Evolutionary conservation across 2,888 invertebrate species (phyloP).

Genomic region (Danaus chrysippus): DNA sequence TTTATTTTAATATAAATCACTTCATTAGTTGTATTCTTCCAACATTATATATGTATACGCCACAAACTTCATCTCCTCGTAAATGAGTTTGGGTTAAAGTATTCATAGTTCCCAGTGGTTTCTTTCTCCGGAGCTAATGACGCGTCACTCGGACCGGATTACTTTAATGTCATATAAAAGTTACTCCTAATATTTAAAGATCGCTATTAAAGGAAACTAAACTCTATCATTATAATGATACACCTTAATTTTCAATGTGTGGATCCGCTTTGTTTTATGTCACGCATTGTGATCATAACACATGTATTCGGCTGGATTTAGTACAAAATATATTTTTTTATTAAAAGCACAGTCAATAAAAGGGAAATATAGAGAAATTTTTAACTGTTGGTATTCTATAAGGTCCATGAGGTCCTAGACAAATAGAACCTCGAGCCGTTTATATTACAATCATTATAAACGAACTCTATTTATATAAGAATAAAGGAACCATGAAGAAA

Average conservation of each 20-base stretch:
- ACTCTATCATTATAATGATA: too few species aligned
- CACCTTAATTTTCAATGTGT: too few species aligned
- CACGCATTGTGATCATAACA: too few species aligned
- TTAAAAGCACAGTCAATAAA: too few species aligned
- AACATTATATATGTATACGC: not conserved
- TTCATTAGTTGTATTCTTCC: not conserved
- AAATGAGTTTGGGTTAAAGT: not conserved
- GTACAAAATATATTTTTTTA: too few species aligned
- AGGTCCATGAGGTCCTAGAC: not conserved
- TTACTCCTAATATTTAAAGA: not conserved
- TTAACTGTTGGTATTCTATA: not conserved
- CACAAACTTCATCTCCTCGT: not conserved
- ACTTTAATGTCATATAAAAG: not conserved
- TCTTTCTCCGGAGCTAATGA: not conserved
- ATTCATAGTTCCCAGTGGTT: not conserved
- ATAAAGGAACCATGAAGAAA: slow-evolving; percentile 10
- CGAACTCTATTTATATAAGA: not conserved
- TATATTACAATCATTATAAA: not conserved
- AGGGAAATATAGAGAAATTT: too few species aligned
- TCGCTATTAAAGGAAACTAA: too few species aligned
- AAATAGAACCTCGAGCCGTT: not conserved
- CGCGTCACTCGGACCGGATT: not conserved
- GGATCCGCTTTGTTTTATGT: too few species aligned
- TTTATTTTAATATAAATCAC: too few species aligned
- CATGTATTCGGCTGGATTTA: too few species aligned